These are phyloP conservation scores for Glaucopsyche alexis DNA, from an alignment of 2,888 invertebrate genomes.

Conservation along the genomic window DNA sequence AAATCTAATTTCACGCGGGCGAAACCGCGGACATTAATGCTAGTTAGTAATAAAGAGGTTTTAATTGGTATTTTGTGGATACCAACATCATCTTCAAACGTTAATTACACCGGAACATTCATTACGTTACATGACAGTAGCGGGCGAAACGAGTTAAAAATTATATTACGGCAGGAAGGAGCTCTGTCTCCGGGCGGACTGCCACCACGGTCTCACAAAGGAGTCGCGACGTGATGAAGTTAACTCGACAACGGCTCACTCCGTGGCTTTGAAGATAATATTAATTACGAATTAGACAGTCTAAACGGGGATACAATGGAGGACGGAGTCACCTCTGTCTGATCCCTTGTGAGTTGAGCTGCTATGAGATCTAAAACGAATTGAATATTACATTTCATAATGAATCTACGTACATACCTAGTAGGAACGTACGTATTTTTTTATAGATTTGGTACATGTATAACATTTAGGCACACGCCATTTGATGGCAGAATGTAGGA, in stretches of 20 bases:
- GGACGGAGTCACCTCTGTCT: background rate
- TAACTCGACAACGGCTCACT: background rate
- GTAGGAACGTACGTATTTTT: no score
- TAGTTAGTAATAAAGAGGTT: no score
- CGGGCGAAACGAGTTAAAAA: constrained; percentile 5
- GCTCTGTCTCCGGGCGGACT: no score
- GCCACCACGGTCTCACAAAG: background rate
- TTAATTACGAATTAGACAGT: background rate
- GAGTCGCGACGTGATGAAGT: background rate
- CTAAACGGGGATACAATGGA: background rate
- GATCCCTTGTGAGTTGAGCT: background rate
- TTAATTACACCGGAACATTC: constrained; percentile 1
- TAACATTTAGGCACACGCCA: no score
- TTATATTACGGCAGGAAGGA: constrained; percentile 1
- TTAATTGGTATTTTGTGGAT: background rate
- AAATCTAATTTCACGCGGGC: no score
- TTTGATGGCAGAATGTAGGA: no score
- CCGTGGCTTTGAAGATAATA: background rate
- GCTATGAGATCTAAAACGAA: background rate
- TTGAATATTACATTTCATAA: no score
- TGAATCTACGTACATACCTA: no score
- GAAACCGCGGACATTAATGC: no score
- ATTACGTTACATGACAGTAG: background rate
- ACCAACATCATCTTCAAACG: constrained; percentile 29
- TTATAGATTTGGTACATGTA: no score